Conservation (phyloP, 2,797 vertebrate species). For the Melanogrammus aeglefinus region DNA sequence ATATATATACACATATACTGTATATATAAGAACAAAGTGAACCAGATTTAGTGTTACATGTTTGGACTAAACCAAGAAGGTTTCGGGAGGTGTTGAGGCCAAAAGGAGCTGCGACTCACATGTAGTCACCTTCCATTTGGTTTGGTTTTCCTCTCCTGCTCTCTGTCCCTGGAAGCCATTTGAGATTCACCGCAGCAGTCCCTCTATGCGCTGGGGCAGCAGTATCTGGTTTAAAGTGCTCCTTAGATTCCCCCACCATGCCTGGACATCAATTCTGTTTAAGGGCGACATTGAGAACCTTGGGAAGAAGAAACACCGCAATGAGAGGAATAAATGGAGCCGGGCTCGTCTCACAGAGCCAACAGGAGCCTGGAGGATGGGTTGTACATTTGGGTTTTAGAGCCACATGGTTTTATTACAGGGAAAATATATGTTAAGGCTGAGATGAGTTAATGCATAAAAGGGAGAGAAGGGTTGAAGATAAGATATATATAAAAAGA, state of each 20-base stretch:
- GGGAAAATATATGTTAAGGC: not conserved
- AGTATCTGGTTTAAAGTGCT: not conserved
- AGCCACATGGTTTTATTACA: not conserved
- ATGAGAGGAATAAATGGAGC: constrained; percentile 25
- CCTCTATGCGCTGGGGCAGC: not conserved
- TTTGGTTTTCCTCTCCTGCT: not conserved
- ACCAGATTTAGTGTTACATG: not conserved
- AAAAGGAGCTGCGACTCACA: not conserved
- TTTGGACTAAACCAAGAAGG: not conserved
- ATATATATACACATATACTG: too few species aligned
- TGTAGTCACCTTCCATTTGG: not conserved
- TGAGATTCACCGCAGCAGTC: not conserved
- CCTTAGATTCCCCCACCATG: not conserved
- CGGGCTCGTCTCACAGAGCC: not conserved
- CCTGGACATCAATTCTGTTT: constrained; percentile 22
- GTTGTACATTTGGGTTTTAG: not conserved
- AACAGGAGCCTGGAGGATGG: too few species aligned
- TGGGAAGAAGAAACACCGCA: constrained; percentile 12
- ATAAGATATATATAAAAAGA: not conserved
- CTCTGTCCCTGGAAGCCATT: not conserved
- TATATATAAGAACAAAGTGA: too few species aligned
- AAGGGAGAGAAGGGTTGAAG: not conserved
- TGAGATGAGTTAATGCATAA: not conserved
- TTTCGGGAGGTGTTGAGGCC: not conserved
- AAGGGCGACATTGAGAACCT: constrained; percentile 2